Base-by-base conservation (phyloP, 2,797 vertebrate genomes). In the Sciurus carolinensis region DNA sequence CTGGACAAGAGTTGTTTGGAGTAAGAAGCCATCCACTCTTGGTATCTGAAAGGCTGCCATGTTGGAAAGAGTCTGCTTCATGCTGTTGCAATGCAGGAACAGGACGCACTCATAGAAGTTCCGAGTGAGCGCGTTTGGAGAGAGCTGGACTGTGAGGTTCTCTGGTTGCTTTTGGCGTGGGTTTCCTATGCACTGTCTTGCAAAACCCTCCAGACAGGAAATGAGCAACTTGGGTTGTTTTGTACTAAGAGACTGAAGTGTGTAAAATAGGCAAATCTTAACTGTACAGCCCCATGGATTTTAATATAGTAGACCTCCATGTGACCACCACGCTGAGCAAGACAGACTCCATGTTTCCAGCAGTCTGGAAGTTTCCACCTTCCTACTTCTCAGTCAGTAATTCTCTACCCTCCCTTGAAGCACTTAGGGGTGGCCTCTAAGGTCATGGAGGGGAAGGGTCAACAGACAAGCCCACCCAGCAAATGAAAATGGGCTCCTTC, bases 81-180 rank as follows among this genome's bases (percentile, higher is more conserved):
- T 11, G 0, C 52, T 47, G 6, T 11, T 15, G 0, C n/a, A 10
- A 14, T 0, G 2, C 15, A 13, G 11, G 76, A 57, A 47, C 28
- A 54, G 57, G 44, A 33, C 30, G 6, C 11, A 24, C 87, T 3
- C 6, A 5, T 7, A 26, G 8, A 64, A 44, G 18, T 71, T 64
- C 59, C 50, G 1, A 36, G 64, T 66, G 22, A 59, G 39, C 9
- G 44, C 30, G 33, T 36, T 15, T 28, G 81, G 69, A 75, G 42
- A 57, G 36, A 11, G 22, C 36, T 15, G 24, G 42, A 6, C 0
- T 1, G 67, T 9, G 62, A 79, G 26, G 33, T 28, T 39, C 73
- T 47, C 30, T 72, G 4, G 73, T 36, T 33, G 28, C 33, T 22
- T 77, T 36, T 50, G 64, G 22, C 26, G 1, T 3, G 62, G 4